Evolutionary conservation across 2,888 invertebrate genomes (phyloP).

Genomic region (Nemoura dubitans): DNA sequence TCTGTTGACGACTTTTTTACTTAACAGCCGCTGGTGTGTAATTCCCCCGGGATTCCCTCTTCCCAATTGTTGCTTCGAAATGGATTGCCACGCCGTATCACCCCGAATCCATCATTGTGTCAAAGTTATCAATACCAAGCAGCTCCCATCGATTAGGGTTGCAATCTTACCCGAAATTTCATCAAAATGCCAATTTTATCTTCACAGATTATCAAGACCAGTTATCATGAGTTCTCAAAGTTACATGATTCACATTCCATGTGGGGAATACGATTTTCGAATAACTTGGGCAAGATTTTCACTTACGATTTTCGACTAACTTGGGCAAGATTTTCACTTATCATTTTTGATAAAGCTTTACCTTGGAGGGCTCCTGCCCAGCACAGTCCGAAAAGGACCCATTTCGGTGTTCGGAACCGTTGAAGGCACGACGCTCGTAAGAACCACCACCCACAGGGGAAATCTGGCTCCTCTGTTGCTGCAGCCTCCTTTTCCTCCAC

Average conservation of each 20-base stretch:
- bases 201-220: too few relatives aligned
- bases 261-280: too few relatives aligned
- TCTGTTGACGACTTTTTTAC: neutral
- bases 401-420: conserved; percentile 76
- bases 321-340: too few relatives aligned
- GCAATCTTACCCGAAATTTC: too few relatives aligned
- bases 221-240: too few relatives aligned
- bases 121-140: neutral
- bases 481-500: conserved; percentile 51
- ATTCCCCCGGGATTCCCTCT: neutral
- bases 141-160: too few relatives aligned
- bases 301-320: too few relatives aligned
- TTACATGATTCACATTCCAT: too few relatives aligned
- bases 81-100: neutral
- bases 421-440: conserved; percentile 73
- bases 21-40: neutral
- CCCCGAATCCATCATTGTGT: neutral
- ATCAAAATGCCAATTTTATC: too few relatives aligned
- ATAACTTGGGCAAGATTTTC: too few relatives aligned
- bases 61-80: neutral
- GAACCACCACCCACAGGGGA: conserved; percentile 73
- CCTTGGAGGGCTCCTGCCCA: conserved; percentile 84
- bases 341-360: conserved; percentile 56
- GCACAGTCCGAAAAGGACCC: conserved; percentile 83
- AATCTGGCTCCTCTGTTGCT: conserved; percentile 53